phyloP scores from a whole-genome alignment of 2,888 invertebrate genomes.

The Athripsodes cinereus region DNA sequence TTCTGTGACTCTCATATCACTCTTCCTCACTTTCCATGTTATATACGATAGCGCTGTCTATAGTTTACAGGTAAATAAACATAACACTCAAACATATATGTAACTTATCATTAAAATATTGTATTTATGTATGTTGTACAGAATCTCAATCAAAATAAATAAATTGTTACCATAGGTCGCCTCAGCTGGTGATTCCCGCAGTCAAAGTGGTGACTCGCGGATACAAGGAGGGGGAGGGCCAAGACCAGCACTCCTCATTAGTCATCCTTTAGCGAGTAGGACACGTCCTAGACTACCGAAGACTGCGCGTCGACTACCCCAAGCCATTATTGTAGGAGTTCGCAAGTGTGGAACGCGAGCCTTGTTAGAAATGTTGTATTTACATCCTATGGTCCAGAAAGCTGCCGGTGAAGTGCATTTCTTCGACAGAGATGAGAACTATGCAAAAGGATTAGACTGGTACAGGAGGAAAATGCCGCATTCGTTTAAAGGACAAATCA shows the following conservation, averaged over 20 bases:
- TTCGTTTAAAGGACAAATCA: conserved; percentile 86
- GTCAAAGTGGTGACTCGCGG: conserved; percentile 24
- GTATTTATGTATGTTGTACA: too few species aligned
- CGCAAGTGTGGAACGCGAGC: conserved; percentile 96
- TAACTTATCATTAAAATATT: too few species aligned
- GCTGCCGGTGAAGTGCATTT: conserved; percentile 95
- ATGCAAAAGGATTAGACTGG: conserved; percentile 89
- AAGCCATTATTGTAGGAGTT: conserved; percentile 90
- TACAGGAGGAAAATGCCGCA: conserved; percentile 92
- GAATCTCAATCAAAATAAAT: too few species aligned
- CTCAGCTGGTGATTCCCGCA: conserved; percentile 35
- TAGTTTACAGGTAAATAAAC: conserved; percentile 57
- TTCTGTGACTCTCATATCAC: conserved; percentile 71
- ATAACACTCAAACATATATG: neutral
- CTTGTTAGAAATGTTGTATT: conserved; percentile 89
- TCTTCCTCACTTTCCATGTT: conserved; percentile 80
- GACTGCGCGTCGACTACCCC: conserved; percentile 44
- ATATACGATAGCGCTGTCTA: conserved; percentile 80
- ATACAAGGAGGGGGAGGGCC: conserved; percentile 8
- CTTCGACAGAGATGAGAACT: conserved; percentile 93
- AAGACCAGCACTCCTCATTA: conserved; percentile 13
- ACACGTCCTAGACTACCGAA: conserved; percentile 40
- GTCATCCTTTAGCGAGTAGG: conserved; percentile 33
- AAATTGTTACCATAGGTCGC: conserved; percentile 8
- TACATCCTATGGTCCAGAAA: conserved; percentile 88